phyloP scores from a whole-genome alignment of 1,140 invertebrate species.

The Branchinecta lindahli region DNA sequence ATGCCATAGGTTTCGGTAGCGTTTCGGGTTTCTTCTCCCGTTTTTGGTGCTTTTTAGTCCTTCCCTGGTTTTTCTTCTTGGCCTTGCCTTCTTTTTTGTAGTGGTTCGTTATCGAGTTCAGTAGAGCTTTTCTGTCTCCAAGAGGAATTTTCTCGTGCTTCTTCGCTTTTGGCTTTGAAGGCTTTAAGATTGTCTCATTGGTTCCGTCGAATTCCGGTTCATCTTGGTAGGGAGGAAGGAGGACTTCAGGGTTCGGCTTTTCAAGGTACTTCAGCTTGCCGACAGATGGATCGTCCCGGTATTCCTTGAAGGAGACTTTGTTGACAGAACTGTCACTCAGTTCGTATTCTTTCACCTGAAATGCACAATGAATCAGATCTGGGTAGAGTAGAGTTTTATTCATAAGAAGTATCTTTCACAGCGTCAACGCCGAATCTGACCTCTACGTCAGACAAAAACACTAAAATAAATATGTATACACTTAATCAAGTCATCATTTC shows the following conservation, averaged over 20 bases:
- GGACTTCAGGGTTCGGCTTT: not conserved
- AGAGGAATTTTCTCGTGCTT: slow-evolving; percentile 27
- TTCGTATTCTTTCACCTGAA: slow-evolving; percentile 20
- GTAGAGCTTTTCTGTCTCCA: slow-evolving; percentile 51
- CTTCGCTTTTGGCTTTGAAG: not conserved
- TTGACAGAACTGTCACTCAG: slow-evolving; percentile 36
- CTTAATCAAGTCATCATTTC: too few relatives aligned
- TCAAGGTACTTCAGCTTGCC: not conserved
- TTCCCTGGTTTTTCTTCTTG: slow-evolving; percentile 17
- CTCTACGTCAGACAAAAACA: too few relatives aligned
- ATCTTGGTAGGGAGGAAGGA: not conserved
- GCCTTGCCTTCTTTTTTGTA: slow-evolving; percentile 31
- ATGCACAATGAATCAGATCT: slow-evolving; percentile 18
- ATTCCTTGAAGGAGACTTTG: slow-evolving; percentile 33
- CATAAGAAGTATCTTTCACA: too few relatives aligned
- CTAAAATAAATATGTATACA: too few relatives aligned
- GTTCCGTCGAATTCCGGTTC: not conserved
- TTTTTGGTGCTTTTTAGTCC: not conserved
- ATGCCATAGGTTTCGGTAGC: not conserved
- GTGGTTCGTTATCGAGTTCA: slow-evolving; percentile 50
- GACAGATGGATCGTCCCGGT: not conserved
- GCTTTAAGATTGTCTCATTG: not conserved
- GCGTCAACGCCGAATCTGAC: too few relatives aligned
- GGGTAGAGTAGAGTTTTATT: too few relatives aligned
- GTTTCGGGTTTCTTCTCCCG: not conserved